Base-by-base conservation (phyloP, 2,888 invertebrate species). In the Eilema griseolum region DNA sequence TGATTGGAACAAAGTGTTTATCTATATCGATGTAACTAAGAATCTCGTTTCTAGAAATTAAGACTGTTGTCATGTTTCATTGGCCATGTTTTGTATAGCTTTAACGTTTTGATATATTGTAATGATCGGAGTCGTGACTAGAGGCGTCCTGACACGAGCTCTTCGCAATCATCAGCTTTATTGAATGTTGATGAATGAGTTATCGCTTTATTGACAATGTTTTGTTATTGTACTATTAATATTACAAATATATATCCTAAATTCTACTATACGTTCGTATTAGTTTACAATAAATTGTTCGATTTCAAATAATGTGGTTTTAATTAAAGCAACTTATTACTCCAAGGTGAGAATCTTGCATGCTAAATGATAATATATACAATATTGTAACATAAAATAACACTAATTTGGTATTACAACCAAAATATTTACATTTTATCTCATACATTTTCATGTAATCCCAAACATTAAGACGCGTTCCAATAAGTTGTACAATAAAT, bases 211-310 rank as follows among this genome's bases (percentile, higher is more conserved):
- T 88, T 91, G 90, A 84, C 90, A 88, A 92, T 91, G 94, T 94
- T 95, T 89, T 94, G 94, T 94, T 94, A 94, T 92, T 84, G 86
- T 90, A 93, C 90, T 90, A 92, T 92, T 92, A 91, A 90, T 92
- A 93, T 93, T 92, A 92, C 89, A 92, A 93, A 93, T 93, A 94
- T 95, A 91, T 94, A 95, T 95, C 93, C 90, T 91, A 94, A 95
- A 95, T 94, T 95, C 90, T 95, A 95, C 93, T 92, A 92, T 94
- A 89, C 93, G 94, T 95, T 95, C 89, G 90, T 93, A 94, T 95
- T 93, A 94, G 92, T 95, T 94, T 92, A 92, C 91, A 94, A 93
- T 94, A 94, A 95, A 95, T 91, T 92, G 94, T 95, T 95, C 93
- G 82, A 93, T 90, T 91, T 91, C 91, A 89, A 82, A 78, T 80